Evolutionary conservation across 92 coral and sea anemone species (phyloP), one percentile per base, ranked within the genome.

Genomic region (Pocillopora grandis): DNA sequence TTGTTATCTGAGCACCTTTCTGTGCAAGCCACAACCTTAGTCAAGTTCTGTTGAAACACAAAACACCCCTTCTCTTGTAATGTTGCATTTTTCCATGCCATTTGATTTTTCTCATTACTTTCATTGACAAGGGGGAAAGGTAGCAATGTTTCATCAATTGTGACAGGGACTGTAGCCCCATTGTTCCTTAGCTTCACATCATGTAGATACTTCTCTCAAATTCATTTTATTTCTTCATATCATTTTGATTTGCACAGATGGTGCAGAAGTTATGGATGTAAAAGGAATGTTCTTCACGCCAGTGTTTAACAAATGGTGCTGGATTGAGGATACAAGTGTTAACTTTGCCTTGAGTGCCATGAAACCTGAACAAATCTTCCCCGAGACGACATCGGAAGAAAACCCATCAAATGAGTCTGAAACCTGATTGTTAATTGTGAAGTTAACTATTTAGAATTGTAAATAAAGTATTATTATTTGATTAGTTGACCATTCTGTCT

Each of bases 311-410:
- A 59, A 85, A 36, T 94, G 98, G 98, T 89, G 93, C 37, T 80
- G 88, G 68, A 80, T 85, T 77, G 81, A 82, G 62, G 93, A 92
- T 65, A 80, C 93, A 58, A 85, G 89, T 85, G 86, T 94, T 0
- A 92, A 92, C 85, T 94, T 81, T 94, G 98, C 95, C 71, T 58
- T 92, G 76, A 85, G 89, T 78, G 98, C 98, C 23, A 72, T 82
- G 18, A 88, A 89, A 70, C 75, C 76, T 55, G 60, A 76, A 6
- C n/a, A n/a, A 42, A 63, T 17, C 1, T 49, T 42, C 21, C 60
- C 86, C 10, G 79, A 83, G 19, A 16, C 48, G 37, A 5, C 60
- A 70, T 52, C 55, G 10, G 7, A 71, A 16, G 68, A 77, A 20
- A 48, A 70, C 33, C 71, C 83, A 71, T 55, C 79, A 57, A 68